phyloP scores from a whole-genome alignment of 2,888 invertebrate genomes.

The Griposia aprilina region DNA sequence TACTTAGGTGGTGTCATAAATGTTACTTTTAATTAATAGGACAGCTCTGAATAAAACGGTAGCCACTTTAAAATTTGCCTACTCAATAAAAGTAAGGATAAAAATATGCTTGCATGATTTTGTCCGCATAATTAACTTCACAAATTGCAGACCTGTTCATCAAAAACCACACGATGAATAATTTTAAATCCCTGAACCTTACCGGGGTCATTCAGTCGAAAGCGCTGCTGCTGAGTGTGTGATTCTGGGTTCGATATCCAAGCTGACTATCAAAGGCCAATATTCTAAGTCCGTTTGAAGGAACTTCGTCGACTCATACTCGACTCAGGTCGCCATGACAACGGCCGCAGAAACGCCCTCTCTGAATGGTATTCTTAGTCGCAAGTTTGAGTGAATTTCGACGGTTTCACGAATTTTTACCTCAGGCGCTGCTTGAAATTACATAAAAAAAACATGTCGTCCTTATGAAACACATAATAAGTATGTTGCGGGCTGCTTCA shows the following conservation, averaged over 20 bases:
- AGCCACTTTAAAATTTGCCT: constrained; percentile 15
- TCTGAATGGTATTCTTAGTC: not conserved
- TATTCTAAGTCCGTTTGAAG: not conserved
- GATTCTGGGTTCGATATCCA: constrained; percentile 7
- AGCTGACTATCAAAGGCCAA: not conserved
- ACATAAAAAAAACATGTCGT: not conserved
- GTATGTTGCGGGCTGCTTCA: not conserved
- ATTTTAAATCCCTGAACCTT: constrained; percentile 40
- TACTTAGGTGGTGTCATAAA: constrained; percentile 21
- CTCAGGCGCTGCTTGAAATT: not conserved
- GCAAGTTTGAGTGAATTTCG: not conserved
- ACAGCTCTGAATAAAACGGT: constrained; percentile 20
- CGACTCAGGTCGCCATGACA: not conserved
- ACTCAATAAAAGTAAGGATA: constrained; percentile 23
- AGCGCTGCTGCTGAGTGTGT: constrained; percentile 1
- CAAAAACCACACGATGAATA: constrained; percentile 42
- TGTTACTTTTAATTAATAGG: constrained; percentile 12
- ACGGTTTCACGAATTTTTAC: not conserved
- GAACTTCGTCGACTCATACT: not conserved
- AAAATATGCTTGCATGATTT: constrained; percentile 56
- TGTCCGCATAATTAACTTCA: constrained; percentile 63
- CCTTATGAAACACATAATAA: not conserved
- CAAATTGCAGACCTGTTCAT: constrained; percentile 59
- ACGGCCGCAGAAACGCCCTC: not conserved
- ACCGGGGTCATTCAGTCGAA: constrained; percentile 1